Evolutionary conservation across 1,140 invertebrate species (phyloP).

Genomic region (Globodera ellingtonae): DNA sequence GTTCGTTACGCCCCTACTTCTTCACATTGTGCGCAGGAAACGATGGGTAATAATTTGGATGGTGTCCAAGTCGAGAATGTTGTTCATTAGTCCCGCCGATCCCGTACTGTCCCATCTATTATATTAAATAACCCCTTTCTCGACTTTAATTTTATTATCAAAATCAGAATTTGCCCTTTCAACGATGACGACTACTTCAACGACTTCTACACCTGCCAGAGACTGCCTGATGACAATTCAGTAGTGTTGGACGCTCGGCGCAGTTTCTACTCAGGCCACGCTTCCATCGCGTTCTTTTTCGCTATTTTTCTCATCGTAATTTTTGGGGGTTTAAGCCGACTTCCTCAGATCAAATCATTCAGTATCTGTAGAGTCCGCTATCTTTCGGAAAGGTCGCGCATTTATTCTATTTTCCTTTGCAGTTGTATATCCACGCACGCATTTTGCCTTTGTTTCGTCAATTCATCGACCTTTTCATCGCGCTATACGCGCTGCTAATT

Average conservation of each 20-base stretch:
- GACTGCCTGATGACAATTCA: not conserved
- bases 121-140: no score
- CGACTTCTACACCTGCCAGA: constrained; percentile 8
- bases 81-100: no score
- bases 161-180: not conserved
- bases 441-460: not conserved
- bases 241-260: not conserved
- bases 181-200: not conserved
- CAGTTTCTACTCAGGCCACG: constrained; percentile 22
- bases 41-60: not conserved
- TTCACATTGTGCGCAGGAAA: not conserved
- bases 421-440: constrained; percentile 17
- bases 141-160: no score
- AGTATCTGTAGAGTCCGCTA: no score
- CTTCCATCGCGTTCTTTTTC: constrained; percentile 18
- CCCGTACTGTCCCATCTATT: no score
- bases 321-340: not conserved
- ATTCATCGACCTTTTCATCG: not conserved
- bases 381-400: not conserved
- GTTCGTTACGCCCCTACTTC: constrained; percentile 16
- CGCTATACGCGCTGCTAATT: constrained; percentile 6
- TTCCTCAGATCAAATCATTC: not conserved
- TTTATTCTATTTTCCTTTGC: not conserved
- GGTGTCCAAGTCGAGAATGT: not conserved
- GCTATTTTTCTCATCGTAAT: constrained; percentile 16